phyloP scores from a whole-genome alignment of 2,113 vertebrate genomes.

The Hippocampus barbouri region DNA sequence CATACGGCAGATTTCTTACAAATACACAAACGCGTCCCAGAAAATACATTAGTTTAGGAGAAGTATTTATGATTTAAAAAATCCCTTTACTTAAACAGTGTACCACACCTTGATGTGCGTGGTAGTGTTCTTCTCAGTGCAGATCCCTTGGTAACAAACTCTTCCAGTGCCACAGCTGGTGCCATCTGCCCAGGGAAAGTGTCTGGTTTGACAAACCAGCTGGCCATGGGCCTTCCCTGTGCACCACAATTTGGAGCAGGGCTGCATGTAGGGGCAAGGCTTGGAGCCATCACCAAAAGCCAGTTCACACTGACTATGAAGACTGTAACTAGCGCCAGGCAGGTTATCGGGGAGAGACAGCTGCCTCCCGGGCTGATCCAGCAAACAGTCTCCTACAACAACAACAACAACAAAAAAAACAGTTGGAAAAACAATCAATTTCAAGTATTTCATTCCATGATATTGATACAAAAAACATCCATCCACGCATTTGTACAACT shows the following conservation, averaged over 20 bases:
- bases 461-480: not conserved
- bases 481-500: not conserved
- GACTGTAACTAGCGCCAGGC: constrained; percentile 81
- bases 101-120: constrained; percentile 10
- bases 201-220: constrained; percentile 92
- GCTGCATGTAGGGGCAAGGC: constrained; percentile 94
- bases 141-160: constrained; percentile 85
- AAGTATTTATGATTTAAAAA: not conserved
- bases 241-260: constrained; percentile 93
- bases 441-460: not conserved
- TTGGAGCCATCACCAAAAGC: constrained; percentile 90
- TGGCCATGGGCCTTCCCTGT: constrained; percentile 90
- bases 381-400: constrained; percentile 85
- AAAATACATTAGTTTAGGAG: no score
- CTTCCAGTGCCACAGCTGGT: constrained; percentile 83
- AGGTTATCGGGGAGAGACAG: constrained; percentile 79
- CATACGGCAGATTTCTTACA: not conserved
- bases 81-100: constrained; percentile 72
- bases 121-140: constrained; percentile 74
- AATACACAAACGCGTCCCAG: not conserved
- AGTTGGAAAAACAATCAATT: not conserved
- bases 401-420: constrained; percentile 11
- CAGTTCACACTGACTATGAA: constrained; percentile 91
- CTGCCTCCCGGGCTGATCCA: constrained; percentile 89
- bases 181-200: constrained; percentile 97